Base-by-base conservation (phyloP, 1,140 invertebrate species). In the Bathynomus jamesi region DNA sequence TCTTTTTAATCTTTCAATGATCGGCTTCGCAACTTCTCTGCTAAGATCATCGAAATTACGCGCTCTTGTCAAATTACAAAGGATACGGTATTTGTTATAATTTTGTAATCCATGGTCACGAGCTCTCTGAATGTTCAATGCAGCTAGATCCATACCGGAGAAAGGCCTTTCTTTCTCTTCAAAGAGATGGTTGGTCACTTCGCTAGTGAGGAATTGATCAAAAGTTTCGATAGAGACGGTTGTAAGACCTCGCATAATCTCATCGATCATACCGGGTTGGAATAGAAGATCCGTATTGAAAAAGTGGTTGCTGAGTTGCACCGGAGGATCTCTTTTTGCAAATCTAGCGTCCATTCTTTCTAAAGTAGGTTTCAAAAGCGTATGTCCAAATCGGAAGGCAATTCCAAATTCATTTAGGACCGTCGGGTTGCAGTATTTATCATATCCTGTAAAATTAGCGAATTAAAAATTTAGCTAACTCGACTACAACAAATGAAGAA, bases 111-210 rank as follows among this genome's bases (percentile, higher is more conserved):
- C 87, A 76, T 89, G 87, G 78, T 89, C 88, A 31, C 87, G 76
- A 0, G 82, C 92, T 78, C 93, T 83, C 80, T 95, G 93, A 25
- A 96, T 89, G 79, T 96, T 96, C 24, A 95, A 85, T 0, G 93
- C 89, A 0, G 93, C 94, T 61, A 98, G 84, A 82, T 96, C 94
- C 85, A 95, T 88, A 0, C 93, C 93, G 1, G 83, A 84, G 67
- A 83, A 83, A 2, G 82, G 82, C 76, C 72, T 82, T 75, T 78
- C 79, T 74, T 80, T 84, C 65, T 84, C 81, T 74, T 86, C 85
- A 74, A 86, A 86, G 17, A 89, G 79, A 78, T 86, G 85, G 78
- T 86, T 85, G 4, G 85, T 86, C 0, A 86, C 83, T 78, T 85
- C 84, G 29, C 82, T 80, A 0, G 85, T 86, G 46, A 86, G 81